phyloP scores from a whole-genome alignment of 2,113 vertebrate genomes.

The Grammatotria lemairii region DNA sequence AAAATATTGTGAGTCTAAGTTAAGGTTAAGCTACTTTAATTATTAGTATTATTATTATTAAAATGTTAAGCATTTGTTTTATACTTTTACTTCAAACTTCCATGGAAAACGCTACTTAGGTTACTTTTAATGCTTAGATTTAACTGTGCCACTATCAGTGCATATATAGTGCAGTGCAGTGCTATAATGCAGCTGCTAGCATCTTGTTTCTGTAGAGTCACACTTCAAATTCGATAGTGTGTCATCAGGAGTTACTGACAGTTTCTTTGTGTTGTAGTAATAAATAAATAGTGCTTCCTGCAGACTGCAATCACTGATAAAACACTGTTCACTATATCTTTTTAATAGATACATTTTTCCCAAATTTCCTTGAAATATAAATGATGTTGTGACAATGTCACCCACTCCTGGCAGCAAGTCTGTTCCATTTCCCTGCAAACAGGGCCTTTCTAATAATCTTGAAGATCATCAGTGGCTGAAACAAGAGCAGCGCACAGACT shows the following conservation, averaged over 20 bases:
- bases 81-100: neutral
- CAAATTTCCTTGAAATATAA: neutral
- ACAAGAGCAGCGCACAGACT: neutral
- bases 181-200: neutral
- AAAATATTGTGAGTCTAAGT: neutral
- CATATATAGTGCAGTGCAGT: rapidly evolving
- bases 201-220: neutral
- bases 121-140: neutral
- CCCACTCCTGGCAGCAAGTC: neutral
- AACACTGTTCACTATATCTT: neutral
- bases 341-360: no score
- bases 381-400: rapidly evolving
- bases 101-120: neutral
- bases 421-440: neutral
- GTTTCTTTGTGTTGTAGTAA: rapidly evolving
- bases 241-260: neutral
- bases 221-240: neutral
- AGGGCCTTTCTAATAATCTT: neutral
- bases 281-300: neutral
- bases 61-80: neutral
- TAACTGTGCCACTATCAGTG: neutral
- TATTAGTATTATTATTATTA: neutral
- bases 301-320: neutral
- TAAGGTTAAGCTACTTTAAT: neutral
- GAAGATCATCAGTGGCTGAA: neutral